Base-by-base conservation (phyloP, 1,140 invertebrate genomes). In the Eumeta japonica region DNA sequence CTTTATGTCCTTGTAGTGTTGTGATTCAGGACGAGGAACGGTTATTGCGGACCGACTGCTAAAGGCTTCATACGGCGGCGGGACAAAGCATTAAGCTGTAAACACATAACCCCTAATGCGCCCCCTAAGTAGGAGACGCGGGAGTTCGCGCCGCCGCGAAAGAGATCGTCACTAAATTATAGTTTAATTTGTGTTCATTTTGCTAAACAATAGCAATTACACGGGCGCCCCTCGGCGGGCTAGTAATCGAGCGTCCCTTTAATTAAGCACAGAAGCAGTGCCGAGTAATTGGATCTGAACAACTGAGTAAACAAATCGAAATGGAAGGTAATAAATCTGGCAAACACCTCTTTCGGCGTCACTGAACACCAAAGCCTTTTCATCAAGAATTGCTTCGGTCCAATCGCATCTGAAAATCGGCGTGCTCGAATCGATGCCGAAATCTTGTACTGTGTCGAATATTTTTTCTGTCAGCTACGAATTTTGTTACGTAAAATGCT, bases 201-300 rank as follows among this genome's bases (percentile, higher is more conserved):
- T 73, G 64, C 68, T 73, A 73, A 71, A 73, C 66, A 73, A 73
- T 73, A 73, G 68, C 68, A 71, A 73, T 73, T 73, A 73, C 71
- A 73, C 64, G 68, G 65, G n/a, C 70, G 68, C 66, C 64, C 62
- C 68, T 56, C 66, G 68, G 68, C 68, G 64, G 64, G 64, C 64
- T 64, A 68, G 66, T 73, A 68, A 73, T 73, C 68, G 71, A 68
- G 57, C 68, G 68, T 67, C 68, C 68, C 68, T 73, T 73, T 73
- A 73, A 73, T 73, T 73, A 73, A 73, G 68, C 67, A 73, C 68
- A 73, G 68, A 68, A 73, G 67, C 68, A 68, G 68, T 70, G 64
- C 63, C 65, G 70, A 73, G 68, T 73, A 73, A 73, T 73, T 73
- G 65, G 68, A 73, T 71, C 68, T 71, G 61, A 73, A 71, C 68